Evolutionary conservation across 2,888 invertebrate species (phyloP), one percentile per base, ranked within the genome.

Genomic region (Callyntrura guangdongensis): DNA sequence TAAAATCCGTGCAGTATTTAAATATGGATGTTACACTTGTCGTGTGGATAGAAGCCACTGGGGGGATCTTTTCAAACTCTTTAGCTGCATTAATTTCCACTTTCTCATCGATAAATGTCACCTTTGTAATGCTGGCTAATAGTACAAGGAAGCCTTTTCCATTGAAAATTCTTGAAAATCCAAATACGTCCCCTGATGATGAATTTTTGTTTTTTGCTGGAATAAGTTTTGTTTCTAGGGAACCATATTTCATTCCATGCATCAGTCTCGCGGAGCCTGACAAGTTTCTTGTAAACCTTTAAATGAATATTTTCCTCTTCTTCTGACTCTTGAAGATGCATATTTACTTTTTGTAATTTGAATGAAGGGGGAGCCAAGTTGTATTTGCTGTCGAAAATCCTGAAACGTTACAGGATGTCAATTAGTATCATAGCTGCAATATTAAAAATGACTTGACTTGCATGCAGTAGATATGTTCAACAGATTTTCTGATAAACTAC

Each of bases 221-320:
- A 25, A 12, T 17, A 12, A 77, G 56, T 5, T 67, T 83, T 9
- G 79, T 59, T 67, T 87, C 83, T 3, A 91, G 20, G 14, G 61
- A 93, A 0, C 98, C 97, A 95, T 97, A 96, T 95, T 96, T n/a
- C n/a, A n/a, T n/a, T 93, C 92, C 93, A 92, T 0, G 82, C 85
- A 17, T 91, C 84, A 2, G 91, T 91, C 17, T 92, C 79, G 17
- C 94, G 79, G n/a, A 94, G 85, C n/a, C 72, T 59, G 1, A 92
- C 79, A 27, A 94, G 56, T 8, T 90, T 45, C 79, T 93, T 91
- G 90, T 94, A 94, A 6, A 94, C 92, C 25, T 93, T 92, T 12
- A 94, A 86, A 86, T 94, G 94, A 88, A 94, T 94, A 61, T 93
- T 92, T 6, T 85, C 59, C 85, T n/a, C 0, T 56, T 74, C 67